These are phyloP conservation scores for Hesperophylax magnus DNA, from an alignment of 1,140 invertebrate genomes.

Conservation along the genomic window DNA sequence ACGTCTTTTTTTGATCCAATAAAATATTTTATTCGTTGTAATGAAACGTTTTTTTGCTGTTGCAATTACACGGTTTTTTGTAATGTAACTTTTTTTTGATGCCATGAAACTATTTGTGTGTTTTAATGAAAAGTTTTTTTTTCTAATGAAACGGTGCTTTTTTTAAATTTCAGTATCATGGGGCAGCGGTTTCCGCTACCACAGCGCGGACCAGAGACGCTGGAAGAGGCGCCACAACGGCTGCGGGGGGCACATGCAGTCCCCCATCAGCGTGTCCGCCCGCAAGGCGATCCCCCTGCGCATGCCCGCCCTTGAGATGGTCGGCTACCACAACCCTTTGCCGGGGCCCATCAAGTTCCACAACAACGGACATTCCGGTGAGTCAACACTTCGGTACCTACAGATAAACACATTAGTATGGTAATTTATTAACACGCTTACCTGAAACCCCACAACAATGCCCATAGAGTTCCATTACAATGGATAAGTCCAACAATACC, in stretches of 20 bases:
- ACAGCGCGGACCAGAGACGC: constrained; percentile 74
- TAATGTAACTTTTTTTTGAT: too few species aligned
- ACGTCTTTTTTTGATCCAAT: too few species aligned
- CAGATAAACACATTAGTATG: too few species aligned
- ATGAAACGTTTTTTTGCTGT: too few species aligned
- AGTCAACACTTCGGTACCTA: constrained; percentile 17
- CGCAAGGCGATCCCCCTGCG: constrained; percentile 74
- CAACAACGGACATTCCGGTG: constrained; percentile 81
- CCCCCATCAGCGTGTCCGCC: constrained; percentile 75
- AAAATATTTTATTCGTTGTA: too few species aligned
- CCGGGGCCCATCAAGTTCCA: constrained; percentile 72
- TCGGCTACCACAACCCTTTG: constrained; percentile 79
- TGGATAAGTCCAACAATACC: too few species aligned
- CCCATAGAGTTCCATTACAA: too few species aligned
- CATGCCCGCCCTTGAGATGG: constrained; percentile 79
- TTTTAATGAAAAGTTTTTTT: too few species aligned
- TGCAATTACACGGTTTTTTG: too few species aligned
- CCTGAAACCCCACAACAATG: too few species aligned
- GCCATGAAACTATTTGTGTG: too few species aligned
- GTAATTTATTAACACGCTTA: too few species aligned
- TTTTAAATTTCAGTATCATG: constrained; percentile 32
- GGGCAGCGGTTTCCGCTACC: constrained; percentile 69
- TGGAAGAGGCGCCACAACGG: constrained; percentile 74
- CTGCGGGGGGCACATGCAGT: constrained; percentile 77
- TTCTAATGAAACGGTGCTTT: neutral